A percentile compares a stretch with the other conserved stretches of the same genome.
These are phyloP conservation scores for Spondyliosoma cantharus DNA, from an alignment of 2,797 vertebrate genomes.

Conservation along the genomic window DNA sequence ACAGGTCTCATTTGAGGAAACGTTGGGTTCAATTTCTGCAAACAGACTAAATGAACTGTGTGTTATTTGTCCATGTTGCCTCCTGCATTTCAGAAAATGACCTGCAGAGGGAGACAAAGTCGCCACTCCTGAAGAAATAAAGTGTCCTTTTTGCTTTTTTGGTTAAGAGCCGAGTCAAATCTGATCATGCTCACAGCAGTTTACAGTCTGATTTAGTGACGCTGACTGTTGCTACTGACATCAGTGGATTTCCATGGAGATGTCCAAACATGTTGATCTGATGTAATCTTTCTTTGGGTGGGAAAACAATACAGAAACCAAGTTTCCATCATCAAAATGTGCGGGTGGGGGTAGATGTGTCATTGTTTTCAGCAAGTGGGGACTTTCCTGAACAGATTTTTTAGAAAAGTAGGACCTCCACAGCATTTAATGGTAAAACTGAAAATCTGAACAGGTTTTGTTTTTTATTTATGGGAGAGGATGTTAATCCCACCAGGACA, in stretches of 20 bases:
- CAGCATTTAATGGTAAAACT: no score
- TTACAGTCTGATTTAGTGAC: not conserved
- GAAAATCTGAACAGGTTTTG: not conserved
- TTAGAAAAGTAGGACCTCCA: not conserved
- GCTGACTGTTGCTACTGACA: not conserved
- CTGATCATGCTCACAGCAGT: no score
- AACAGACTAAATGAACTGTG: not conserved
- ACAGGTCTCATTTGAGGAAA: not conserved
- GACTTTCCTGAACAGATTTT: not conserved
- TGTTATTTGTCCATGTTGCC: not conserved
- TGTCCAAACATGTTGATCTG: constrained; percentile 44
- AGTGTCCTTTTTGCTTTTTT: not conserved
- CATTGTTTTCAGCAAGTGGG: not conserved
- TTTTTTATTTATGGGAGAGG: not conserved
- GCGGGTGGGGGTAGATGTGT: not conserved
- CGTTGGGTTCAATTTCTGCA: not conserved
- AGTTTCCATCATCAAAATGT: not conserved
- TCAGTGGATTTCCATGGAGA: constrained; percentile 14
- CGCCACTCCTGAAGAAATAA: constrained; percentile 8
- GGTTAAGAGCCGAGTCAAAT: not conserved
- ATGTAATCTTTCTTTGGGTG: constrained; percentile 15
- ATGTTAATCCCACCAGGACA: not conserved
- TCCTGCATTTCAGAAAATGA: constrained; percentile 16
- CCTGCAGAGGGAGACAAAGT: constrained; percentile 42
- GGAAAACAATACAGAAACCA: constrained; percentile 6